These are phyloP conservation scores for Sclerurus mexicanus DNA, from an alignment of 2,113 vertebrate species.

Conservation along the genomic window DNA sequence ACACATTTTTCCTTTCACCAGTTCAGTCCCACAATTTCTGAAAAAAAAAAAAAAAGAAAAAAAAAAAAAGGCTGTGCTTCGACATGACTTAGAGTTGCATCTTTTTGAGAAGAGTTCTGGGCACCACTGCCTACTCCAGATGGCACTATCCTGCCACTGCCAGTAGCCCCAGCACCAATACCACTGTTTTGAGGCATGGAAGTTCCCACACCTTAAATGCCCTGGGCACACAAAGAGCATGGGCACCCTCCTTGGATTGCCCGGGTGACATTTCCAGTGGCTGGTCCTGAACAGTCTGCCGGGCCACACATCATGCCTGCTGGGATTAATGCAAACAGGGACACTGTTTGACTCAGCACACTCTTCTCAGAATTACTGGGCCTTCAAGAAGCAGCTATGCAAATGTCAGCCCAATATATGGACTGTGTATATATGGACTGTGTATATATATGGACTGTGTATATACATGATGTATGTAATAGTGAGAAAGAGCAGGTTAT, in stretches of 20 bases:
- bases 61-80: background rate
- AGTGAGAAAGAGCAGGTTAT: background rate
- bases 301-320: background rate
- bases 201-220: background rate
- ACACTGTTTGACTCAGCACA: background rate
- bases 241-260: background rate
- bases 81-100: background rate
- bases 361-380: background rate
- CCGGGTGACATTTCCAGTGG: background rate
- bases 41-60: background rate
- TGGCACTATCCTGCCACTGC: background rate
- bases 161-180: background rate
- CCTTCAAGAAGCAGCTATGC: background rate
- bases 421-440: background rate
- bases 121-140: background rate
- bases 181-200: background rate
- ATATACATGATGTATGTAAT: background rate
- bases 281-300: background rate
- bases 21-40: background rate
- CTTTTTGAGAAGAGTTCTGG: background rate
- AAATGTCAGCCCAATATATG: background rate
- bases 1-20: background rate
- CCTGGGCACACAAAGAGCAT: background rate
- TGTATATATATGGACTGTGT: background rate
- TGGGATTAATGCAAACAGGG: background rate